Evolutionary conservation across 2,113 vertebrate species (phyloP), one percentile per base, ranked within the genome.

Genomic region (Eublepharis macularius): DNA sequence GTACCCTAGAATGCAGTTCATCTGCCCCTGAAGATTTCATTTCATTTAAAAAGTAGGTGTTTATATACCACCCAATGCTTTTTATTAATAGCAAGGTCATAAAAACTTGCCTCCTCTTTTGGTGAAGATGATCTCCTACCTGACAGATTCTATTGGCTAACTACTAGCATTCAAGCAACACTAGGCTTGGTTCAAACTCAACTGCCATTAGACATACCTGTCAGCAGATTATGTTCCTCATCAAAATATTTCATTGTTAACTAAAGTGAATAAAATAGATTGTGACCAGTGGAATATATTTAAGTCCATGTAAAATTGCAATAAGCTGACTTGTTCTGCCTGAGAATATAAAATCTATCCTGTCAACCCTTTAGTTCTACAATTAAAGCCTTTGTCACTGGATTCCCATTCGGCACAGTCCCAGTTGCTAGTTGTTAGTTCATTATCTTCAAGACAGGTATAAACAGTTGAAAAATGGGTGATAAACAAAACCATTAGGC

Each of bases 401-500:
- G 76, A 81, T 6, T 87, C 9, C 80, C 8, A 65, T 84, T 34
- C 2, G 7, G 82, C 80, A 43, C 0, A 57, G 57, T 80, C 34
- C 65, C 47, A 65, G 68, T 68, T 85, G 29, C 81, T 75, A 10
- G 39, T 86, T 85, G 57, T 65, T 94, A 90, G 75, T 86, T 92
- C 45, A 68, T 89, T 89, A 85, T 72, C 39, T 91, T 92, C 76
- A 88, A 65, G 90, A 76, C 2, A 90, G 69, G 74, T 68, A 86
- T 66, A 89, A 91, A 85, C 24, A 83, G 74, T 12, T 85, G 39
- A 51, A 85, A 91, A 87, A 81, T 63, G 26, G 2, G 74, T 86
- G 78, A 92, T 83, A 92, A 95, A 87, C 80, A 95, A 89, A 92
- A 87, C 14, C 43, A 90, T 94, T 91, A 93, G 54, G 51, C 69